These are phyloP conservation scores for Drosophila prosaltans DNA, from an alignment of 1,140 invertebrate species.

Conservation along the genomic window DNA sequence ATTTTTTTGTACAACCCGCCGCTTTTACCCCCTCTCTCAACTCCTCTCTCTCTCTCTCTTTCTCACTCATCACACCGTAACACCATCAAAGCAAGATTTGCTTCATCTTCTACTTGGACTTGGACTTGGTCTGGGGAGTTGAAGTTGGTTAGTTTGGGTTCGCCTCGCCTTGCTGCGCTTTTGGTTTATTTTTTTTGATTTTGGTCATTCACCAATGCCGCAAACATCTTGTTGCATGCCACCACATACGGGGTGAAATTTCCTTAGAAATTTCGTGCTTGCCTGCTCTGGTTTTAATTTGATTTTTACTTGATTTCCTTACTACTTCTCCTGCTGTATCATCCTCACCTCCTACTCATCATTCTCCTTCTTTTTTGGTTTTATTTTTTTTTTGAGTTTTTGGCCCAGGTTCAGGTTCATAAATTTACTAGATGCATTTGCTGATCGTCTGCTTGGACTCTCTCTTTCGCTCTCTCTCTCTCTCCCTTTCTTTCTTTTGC, in stretches of 20 bases:
- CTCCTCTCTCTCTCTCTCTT: constrained; percentile 16
- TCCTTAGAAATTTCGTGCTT: constrained; percentile 82
- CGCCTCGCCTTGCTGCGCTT: constrained; percentile 53
- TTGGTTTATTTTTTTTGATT: constrained; percentile 49
- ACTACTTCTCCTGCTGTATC: constrained; percentile 7
- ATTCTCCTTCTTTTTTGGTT: background rate
- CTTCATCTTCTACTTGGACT: constrained; percentile 12
- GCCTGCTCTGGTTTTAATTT: constrained; percentile 81
- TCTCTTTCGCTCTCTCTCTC: constrained; percentile 22
- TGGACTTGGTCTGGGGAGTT: background rate
- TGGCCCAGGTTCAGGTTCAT: constrained; percentile 79
- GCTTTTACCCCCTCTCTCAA: constrained; percentile 17
- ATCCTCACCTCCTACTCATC: constrained; percentile 3
- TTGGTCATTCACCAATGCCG: constrained; percentile 73
- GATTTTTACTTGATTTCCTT: constrained; percentile 72
- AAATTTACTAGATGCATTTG: constrained; percentile 75
- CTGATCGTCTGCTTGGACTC: constrained; percentile 40
- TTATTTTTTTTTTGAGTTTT: constrained; percentile 23
- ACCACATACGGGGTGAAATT: constrained; percentile 79
- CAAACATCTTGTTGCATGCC: constrained; percentile 72
- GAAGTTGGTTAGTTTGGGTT: constrained; percentile 2
- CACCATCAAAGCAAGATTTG: constrained; percentile 2
- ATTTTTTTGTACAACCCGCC: background rate
- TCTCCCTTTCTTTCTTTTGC: constrained; percentile 9
- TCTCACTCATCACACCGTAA: constrained; percentile 2